Base-by-base conservation (phyloP, 2,888 invertebrate species). In the Mesorhabditis sp. region DNA sequence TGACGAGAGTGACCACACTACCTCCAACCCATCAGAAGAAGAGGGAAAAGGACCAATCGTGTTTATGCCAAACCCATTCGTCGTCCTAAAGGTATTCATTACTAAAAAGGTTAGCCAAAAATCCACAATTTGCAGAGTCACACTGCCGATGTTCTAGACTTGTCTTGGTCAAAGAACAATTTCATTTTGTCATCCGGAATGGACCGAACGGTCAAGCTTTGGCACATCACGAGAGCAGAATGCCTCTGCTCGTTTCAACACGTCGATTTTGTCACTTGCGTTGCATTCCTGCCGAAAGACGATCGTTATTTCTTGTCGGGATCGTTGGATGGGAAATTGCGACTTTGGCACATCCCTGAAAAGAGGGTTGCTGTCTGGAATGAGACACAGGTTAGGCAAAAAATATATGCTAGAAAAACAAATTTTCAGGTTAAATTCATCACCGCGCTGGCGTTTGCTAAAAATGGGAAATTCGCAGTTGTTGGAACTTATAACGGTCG, bases 341-440 rank as follows among this genome's bases (percentile, higher is more conserved):
- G 98, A n/a, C 88, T 99, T 5, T 99, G 98, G 98, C 95, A 97
- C 87, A 98, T 98, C 85, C 96, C 97, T 0, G 97, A 99, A 86
- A 98, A 98, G 87, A 75, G 76, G 67, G 80, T 80, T 3, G 80
- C 79, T 0, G 76, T 79, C 2, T 80, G 80, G 80, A 79, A 80
- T 69, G 80, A 78, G 68, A 75, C 76, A 4, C 70, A 71, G 66
- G 70, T 72, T 10, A 45, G 44, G 44, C 42, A 4, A 13, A 65
- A 50, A 50, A 50, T 50, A 13, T 13, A 13, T n/a, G 58, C 58
- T 50, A 13, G n/a, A 50, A 50, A 50, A 50, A 6, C 58, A 65
- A 64, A 50, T n/a, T 50, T 66, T 64, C 81, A 63, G 80, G 86
- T 77, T 66, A 79, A 83, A 70, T 82, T 86, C 72, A 84, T 86